phyloP scores from a whole-genome alignment of 2,888 invertebrate species.

The Gnatocerus cornutus region DNA sequence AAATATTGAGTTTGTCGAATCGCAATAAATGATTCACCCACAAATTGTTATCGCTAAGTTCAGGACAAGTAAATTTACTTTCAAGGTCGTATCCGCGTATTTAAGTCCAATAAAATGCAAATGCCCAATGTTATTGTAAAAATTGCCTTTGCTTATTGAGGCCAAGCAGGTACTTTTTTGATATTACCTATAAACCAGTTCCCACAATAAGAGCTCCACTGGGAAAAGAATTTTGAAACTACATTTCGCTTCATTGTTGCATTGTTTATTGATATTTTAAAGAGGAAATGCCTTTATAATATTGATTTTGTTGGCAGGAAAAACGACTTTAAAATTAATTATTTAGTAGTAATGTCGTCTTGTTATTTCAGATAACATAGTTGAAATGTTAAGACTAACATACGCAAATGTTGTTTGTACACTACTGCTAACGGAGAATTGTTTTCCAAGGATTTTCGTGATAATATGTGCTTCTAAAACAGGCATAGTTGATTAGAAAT shows the following conservation, averaged over 20 bases:
- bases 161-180: background rate
- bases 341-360: background rate
- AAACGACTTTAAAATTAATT: background rate
- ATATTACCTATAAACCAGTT: too few species aligned
- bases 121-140: background rate
- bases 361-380: background rate
- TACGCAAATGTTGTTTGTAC: conserved; percentile 2
- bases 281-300: too few species aligned
- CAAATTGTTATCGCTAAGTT: background rate
- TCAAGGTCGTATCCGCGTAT: background rate
- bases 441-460: background rate
- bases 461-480: background rate
- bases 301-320: background rate
- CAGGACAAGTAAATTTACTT: background rate
- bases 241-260: too few species aligned
- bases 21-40: background rate
- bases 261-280: too few species aligned
- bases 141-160: background rate
- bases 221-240: too few species aligned
- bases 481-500: background rate
- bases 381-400: background rate
- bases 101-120: conserved; percentile 2
- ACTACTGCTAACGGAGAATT: background rate
- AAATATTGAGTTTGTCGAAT: background rate
- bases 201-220: too few species aligned